Evolutionary conservation across 2,888 invertebrate genomes (phyloP).

Genomic region (Octodonta nipae): DNA sequence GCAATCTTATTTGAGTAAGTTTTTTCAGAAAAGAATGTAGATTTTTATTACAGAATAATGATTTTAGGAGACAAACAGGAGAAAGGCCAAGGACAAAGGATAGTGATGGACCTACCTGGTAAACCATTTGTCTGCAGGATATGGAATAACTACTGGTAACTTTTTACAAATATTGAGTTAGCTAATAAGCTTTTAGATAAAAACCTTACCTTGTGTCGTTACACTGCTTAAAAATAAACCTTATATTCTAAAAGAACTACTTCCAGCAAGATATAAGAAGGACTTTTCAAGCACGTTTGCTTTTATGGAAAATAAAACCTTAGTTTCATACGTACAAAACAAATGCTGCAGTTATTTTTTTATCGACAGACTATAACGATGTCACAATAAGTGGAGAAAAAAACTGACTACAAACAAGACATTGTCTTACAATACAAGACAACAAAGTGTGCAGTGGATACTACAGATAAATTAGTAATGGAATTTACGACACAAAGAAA

Average conservation of each 20-base stretch:
- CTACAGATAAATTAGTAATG: constrained; percentile 13
- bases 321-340: constrained; percentile 12
- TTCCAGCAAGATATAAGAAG: constrained; percentile 9
- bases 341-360: constrained; percentile 2
- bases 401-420: constrained; percentile 12
- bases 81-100: constrained; percentile 5
- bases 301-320: constrained; percentile 9
- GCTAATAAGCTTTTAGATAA: constrained; percentile 8
- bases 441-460: constrained; percentile 11
- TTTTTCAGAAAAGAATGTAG: no score
- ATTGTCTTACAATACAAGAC: constrained; percentile 12
- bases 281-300: constrained; percentile 10
- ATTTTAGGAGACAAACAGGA: no score
- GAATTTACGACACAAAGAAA: constrained; percentile 11
- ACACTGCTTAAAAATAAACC: constrained; percentile 12
- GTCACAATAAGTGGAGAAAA: constrained; percentile 6
- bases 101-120: constrained; percentile 6
- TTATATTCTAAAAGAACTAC: constrained; percentile 7
- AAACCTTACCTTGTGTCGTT: constrained; percentile 5
- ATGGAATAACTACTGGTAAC: constrained; percentile 6
- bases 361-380: constrained; percentile 7
- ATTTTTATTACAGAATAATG: no score
- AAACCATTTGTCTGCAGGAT: constrained; percentile 5
- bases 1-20: no score
- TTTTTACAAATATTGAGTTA: constrained; percentile 7